A percentile compares a stretch with the other conserved stretches of the same genome.
These are phyloP conservation scores for Thymelicus lineola DNA, from an alignment of 2,888 invertebrate genomes.

Conservation along the genomic window DNA sequence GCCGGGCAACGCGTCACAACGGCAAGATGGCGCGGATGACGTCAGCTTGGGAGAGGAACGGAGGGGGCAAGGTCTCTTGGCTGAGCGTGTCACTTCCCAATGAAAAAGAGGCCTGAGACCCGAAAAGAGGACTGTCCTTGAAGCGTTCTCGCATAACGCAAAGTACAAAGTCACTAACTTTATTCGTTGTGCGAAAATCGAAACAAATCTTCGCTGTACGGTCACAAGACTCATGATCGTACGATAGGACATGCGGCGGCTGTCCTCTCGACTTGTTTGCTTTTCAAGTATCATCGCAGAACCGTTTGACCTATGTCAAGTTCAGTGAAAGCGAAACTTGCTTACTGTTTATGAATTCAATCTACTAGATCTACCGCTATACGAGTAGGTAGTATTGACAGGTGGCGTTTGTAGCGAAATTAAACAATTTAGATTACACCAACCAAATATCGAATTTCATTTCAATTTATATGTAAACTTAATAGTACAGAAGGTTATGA, in stretches of 20 bases:
- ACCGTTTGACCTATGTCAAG: conserved; percentile 67
- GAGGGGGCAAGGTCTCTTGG: conserved; percentile 71
- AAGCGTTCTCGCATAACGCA: conserved; percentile 63
- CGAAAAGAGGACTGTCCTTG: conserved; percentile 72
- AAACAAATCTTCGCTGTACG: conserved; percentile 38
- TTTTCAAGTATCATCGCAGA: conserved; percentile 52
- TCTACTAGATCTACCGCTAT: conserved; percentile 3
- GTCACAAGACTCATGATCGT: conserved; percentile 51
- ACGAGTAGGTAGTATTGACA: conserved; percentile 56
- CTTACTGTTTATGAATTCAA: conserved; percentile 27
- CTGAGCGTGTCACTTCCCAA: conserved; percentile 79
- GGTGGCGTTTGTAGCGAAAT: conserved; percentile 24
- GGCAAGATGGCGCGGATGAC: conserved; percentile 83
- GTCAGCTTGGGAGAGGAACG: conserved; percentile 65
- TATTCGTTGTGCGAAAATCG: conserved; percentile 46
- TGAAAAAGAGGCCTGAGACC: conserved; percentile 74
- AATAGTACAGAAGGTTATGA: not conserved
- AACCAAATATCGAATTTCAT: conserved; percentile 1
- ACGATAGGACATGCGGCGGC: conserved; percentile 51
- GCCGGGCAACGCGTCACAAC: conserved; percentile 77
- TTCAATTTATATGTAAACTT: not conserved
- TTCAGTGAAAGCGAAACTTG: conserved; percentile 70
- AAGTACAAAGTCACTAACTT: conserved; percentile 49
- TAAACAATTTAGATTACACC: not conserved
- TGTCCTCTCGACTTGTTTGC: conserved; percentile 49